Evolutionary conservation across 2,797 vertebrate genomes (phyloP).

Genomic region (Jordanella pulchra): DNA sequence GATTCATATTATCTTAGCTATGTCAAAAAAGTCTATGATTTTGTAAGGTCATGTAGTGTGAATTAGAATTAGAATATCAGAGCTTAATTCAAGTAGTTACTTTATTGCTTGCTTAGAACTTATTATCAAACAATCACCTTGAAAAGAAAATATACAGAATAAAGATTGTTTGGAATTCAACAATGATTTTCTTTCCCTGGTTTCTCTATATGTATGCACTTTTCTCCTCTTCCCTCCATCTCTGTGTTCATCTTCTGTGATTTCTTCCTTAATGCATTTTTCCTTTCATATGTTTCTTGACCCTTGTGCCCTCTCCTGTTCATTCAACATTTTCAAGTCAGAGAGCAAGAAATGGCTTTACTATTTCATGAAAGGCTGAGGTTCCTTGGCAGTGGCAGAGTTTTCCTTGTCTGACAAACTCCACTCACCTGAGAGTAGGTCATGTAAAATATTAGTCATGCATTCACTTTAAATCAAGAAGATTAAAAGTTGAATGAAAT

Average conservation of each 20-base stretch:
- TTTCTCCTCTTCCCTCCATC: conserved; percentile 18
- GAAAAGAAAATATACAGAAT: conserved; percentile 64
- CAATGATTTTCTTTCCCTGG: conserved; percentile 40
- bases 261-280: conserved; percentile 26
- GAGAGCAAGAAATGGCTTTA: conserved; percentile 72
- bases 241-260: conserved; percentile 33
- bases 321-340: conserved; percentile 71
- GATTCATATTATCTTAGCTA: conserved; percentile 59
- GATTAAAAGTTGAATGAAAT: neutral
- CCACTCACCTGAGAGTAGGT: conserved; percentile 41
- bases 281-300: conserved; percentile 64
- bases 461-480: conserved; percentile 20
- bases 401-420: conserved; percentile 69
- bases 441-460: conserved; percentile 32
- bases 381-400: conserved; percentile 50
- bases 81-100: conserved; percentile 60
- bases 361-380: conserved; percentile 73
- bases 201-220: conserved; percentile 25
- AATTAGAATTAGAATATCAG: conserved; percentile 71
- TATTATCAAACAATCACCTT: conserved; percentile 61
- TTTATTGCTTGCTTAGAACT: conserved; percentile 70
- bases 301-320: conserved; percentile 71
- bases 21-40: conserved; percentile 75
- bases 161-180: conserved; percentile 35
- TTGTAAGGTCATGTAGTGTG: conserved; percentile 70